Conservation (phyloP, 2,113 vertebrate species). For the Tenrec ecaudatus region DNA sequence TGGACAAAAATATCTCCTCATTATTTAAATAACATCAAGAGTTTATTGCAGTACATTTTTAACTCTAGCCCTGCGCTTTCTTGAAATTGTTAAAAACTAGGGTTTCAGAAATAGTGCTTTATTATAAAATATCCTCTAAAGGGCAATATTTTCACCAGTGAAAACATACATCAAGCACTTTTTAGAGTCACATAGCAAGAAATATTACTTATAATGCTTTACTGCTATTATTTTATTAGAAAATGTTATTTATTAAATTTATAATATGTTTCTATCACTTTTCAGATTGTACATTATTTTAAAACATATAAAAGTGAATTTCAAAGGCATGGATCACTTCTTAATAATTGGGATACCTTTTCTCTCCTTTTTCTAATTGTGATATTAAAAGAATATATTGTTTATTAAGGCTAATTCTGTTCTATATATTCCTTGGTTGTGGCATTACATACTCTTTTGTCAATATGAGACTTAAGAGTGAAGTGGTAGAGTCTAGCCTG, state of each 20-base stretch:
- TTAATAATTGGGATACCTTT: neutral
- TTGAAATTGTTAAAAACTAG: neutral
- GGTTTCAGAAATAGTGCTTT: constrained; percentile 22
- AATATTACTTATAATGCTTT: constrained; percentile 21
- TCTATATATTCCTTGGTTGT: neutral
- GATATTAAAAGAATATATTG: neutral
- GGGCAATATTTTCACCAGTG: neutral
- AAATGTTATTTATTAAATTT: neutral
- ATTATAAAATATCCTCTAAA: neutral
- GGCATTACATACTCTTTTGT: too few relatives aligned
- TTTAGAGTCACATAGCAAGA: neutral
- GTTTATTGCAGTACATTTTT: constrained; percentile 12
- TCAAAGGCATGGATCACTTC: neutral
- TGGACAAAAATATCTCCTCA: constrained; percentile 47
- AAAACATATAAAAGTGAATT: neutral
- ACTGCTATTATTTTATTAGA: neutral
- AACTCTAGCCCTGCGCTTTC: neutral
- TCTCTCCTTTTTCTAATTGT: neutral
- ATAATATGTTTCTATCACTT: neutral
- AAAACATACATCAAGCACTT: neutral
- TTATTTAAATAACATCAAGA: constrained; percentile 20
- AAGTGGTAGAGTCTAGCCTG: too few relatives aligned
- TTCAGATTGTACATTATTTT: constrained; percentile 11
- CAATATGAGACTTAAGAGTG: too few relatives aligned
- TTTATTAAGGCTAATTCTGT: neutral